A percentile compares a stretch with the other conserved stretches of the same genome.
Evolutionary conservation across 2,113 vertebrate genomes (phyloP).

Genomic region (Antechinus stuartii): DNA sequence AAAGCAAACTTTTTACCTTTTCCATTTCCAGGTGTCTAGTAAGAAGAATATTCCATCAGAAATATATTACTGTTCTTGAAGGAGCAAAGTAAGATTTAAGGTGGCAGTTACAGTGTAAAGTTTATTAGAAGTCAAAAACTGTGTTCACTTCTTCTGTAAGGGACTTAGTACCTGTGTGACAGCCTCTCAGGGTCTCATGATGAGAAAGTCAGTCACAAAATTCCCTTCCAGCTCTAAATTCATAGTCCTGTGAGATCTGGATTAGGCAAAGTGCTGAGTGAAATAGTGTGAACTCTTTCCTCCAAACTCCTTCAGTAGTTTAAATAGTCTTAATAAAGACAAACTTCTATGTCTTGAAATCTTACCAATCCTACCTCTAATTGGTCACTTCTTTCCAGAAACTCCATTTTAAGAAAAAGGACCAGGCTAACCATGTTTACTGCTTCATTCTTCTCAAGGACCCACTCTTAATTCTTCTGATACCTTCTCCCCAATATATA

Average conservation of each 20-base stretch:
- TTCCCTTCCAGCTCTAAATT: not conserved
- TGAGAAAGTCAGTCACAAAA: not conserved
- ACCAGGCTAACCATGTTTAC: not conserved
- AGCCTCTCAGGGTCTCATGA: not conserved
- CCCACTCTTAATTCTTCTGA: not conserved
- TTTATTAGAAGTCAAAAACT: not conserved
- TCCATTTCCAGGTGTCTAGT: too few species aligned
- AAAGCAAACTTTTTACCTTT: not conserved
- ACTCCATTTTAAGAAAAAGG: not conserved
- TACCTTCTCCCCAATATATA: not conserved
- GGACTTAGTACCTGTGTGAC: not conserved
- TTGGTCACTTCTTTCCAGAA: not conserved
- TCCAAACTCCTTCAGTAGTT: not conserved
- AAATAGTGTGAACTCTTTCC: not conserved
- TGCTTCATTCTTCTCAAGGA: not conserved
- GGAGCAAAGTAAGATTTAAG: not conserved
- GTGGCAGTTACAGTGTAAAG: not conserved
- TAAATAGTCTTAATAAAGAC: not conserved
- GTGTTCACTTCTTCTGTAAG: not conserved
- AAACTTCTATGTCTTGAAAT: not conserved
- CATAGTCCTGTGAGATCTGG: not conserved
- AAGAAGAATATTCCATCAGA: too few species aligned
- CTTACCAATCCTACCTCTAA: not conserved
- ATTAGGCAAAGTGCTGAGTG: not conserved
- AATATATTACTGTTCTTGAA: too few species aligned